Percentiles rank a stretch among this genome's conserved stretches.
phyloP scores from a whole-genome alignment of 1,140 invertebrate genomes.

The Panonychus citri region DNA sequence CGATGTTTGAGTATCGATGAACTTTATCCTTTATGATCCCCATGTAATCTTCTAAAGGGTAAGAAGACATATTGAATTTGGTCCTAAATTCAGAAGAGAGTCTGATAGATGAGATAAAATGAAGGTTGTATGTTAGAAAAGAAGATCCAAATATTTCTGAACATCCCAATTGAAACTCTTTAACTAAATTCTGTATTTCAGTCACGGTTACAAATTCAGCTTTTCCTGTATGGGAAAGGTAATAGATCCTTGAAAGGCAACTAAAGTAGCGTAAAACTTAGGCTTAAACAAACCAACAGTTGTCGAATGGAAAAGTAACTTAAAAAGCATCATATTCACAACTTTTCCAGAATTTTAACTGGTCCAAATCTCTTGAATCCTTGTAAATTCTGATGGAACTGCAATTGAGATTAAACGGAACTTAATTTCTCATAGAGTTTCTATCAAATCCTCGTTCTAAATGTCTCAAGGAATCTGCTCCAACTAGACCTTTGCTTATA shows the following conservation, averaged over 20 bases:
- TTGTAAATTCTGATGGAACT: not conserved
- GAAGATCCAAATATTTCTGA: not conserved
- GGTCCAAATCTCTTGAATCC: not conserved
- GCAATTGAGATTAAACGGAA: not conserved
- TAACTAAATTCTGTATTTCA: not conserved
- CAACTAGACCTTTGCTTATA: not conserved
- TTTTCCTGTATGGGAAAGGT: not conserved
- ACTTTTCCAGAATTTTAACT: not conserved
- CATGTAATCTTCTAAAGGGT: not conserved
- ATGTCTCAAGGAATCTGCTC: not conserved
- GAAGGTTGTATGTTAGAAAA: not conserved
- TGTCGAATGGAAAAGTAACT: not conserved
- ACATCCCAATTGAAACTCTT: not conserved
- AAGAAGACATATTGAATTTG: not conserved
- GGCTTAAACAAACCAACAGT: not conserved
- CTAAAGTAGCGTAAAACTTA: not conserved
- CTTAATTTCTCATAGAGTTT: not conserved
- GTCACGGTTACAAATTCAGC: not conserved
- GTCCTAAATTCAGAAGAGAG: not conserved
- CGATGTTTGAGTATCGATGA: not conserved
- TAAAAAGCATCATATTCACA: not conserved
- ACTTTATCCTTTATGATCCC: not conserved
- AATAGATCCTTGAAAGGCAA: not conserved
- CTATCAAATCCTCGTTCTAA: not conserved
- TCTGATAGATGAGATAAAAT: not conserved